Base-by-base conservation (phyloP, 2,113 vertebrate species). In the Elanus axillaris region DNA sequence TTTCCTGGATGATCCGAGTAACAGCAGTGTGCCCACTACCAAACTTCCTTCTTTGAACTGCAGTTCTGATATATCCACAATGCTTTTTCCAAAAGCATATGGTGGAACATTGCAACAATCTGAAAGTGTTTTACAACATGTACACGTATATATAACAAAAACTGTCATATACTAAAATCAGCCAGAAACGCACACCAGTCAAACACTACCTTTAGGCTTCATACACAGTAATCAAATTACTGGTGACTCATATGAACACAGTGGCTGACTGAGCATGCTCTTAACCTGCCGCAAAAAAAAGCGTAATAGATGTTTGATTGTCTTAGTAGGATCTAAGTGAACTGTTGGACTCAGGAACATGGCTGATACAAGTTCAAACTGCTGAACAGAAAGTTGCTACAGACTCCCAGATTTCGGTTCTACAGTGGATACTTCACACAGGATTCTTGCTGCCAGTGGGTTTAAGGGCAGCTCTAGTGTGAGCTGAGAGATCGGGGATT, bases 61-160 rank as follows among this genome's bases (percentile, higher is more conserved):
- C 15, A 27, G 45, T 77, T 77, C 58, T 21, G 26, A 64, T 64
- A 47, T 4, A 31, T 31, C 31, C 50, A 10, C 17, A 56, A 31
- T 18, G 43, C 6, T 59, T 92, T 88, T 48, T 42, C n/a, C 11
- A 59, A 72, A 60, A 67, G 42, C 5, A 31, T 59, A 6, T 0
- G 1, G 22, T 53, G 32, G 34, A 87, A 26, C 53, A 10, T 34
- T 52, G 67, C 58, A 86, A 38, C 53, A 52, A 34, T 16, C 31
- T 45, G 22, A 16, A 75, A 71, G 22, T 26, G 29, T 60, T 78
- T 67, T 38, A 67, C 18, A 75, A 29, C 26, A 4, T 5, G 19
- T 9, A 16, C 0, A 1, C 31, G 27, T 45, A 6, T 0, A 6
- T 42, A 5, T 40, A 26, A 40, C 10, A 31, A 36, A 47, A 36